Evolutionary conservation across 37 sponge, comb jelly and placozoan genomes (phyloP), one percentile per base, ranked within the genome.

Genomic region (Crambe crambe): DNA sequence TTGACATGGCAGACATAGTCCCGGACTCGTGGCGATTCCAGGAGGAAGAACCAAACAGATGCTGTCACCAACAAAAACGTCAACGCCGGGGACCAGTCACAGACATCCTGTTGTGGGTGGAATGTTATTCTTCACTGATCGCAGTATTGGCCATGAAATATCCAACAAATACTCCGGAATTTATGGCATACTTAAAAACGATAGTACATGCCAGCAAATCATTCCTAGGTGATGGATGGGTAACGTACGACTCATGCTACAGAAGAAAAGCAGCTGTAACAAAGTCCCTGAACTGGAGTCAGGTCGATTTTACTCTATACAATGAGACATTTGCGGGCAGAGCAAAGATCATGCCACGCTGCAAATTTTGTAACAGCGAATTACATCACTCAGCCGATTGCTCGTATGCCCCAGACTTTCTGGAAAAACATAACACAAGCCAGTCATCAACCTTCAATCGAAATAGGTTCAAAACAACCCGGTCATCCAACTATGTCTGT

Each of bases 281-380:
- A 23, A 38, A 62, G 6, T 61, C 39, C 37, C 80, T 85, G 21
- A 58, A 85, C 58, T 85, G 86, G 86, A 30, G 31, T 6, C 12
- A 29, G n/a, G 36, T 70, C 31, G 85, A 85, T 37, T 30, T 37
- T 12, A 34, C 36, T 4, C 62, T 85, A 21, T 77, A 77, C 58
- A 85, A 79, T 44, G 67, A 85, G 56, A 35, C 86, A 35, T 85
- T 79, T 27, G 36, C 67, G 22, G 67, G 78, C 8, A 38, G 77
- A 40, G 77, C 78, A 1, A 64, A 21, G 63, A 8, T 3, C 3
- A 59, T 76, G 25, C n/a, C 38, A 32, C 2, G 78, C 34, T 78
- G 67, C 78, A 29, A 64, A 26, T 42, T 39, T 8, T 66, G 78
- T 34, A 2, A 38, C 4, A 43, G 47, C 35, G 54, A 64, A 26